Conservation (phyloP, 2,113 vertebrate genomes). For the Todiramphus saurophagus region DNA sequence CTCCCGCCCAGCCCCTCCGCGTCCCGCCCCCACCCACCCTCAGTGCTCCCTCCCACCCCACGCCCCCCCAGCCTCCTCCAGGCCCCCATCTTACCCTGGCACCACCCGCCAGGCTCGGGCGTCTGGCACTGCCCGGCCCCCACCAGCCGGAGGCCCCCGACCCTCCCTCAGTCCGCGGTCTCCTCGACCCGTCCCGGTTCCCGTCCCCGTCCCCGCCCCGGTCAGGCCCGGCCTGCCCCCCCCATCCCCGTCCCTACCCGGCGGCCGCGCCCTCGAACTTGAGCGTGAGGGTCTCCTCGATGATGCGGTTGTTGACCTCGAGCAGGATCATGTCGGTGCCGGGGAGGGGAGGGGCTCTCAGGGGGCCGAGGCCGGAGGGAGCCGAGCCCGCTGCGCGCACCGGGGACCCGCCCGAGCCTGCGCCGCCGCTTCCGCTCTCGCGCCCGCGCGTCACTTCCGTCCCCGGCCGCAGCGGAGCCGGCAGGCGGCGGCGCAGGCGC, state of each 20-base stretch:
- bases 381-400: constrained; percentile 62
- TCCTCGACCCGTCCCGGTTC: not conserved
- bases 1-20: too few species aligned
- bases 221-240: not conserved
- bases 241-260: constrained; percentile 79
- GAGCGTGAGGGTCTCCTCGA: constrained; percentile 91
- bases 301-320: constrained; percentile 98
- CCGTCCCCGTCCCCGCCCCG: not conserved
- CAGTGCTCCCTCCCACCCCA: too few species aligned
- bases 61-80: not conserved
- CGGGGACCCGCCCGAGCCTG: constrained; percentile 68
- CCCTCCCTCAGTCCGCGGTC: not conserved
- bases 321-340: constrained; percentile 92
- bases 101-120: not conserved
- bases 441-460: constrained; percentile 47
- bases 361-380: constrained; percentile 58
- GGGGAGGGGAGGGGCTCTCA: constrained; percentile 38
- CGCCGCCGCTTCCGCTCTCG: constrained; percentile 48
- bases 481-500: not conserved
- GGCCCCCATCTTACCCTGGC: not conserved
- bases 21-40: too few species aligned
- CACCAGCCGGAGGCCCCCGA: not conserved
- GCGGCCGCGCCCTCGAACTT: constrained; percentile 95
- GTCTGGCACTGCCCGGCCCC: not conserved
- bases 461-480: not conserved